Conservation (phyloP, 2,888 invertebrate species). For the Phlogophora meticulosa region DNA sequence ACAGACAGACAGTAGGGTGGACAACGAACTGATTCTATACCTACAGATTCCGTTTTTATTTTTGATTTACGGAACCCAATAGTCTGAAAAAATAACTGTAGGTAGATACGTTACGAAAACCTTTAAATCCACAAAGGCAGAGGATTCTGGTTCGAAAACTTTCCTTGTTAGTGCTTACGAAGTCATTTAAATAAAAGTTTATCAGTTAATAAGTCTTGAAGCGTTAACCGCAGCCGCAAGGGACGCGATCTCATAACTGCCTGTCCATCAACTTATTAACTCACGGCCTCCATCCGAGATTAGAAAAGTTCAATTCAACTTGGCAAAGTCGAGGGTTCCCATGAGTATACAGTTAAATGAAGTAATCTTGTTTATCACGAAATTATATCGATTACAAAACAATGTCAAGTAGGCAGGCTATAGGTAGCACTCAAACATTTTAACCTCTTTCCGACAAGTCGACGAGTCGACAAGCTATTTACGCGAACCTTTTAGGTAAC, state of each 20-base stretch:
- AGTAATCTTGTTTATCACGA: conserved; percentile 28
- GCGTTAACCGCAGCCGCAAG: conserved; percentile 36
- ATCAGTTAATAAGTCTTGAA: conserved; percentile 20
- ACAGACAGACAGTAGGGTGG: too few species aligned
- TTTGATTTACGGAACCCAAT: too few species aligned
- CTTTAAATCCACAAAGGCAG: neutral
- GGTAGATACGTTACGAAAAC: neutral
- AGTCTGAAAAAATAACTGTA: neutral
- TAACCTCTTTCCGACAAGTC: conserved; percentile 48
- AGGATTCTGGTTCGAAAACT: conserved; percentile 19
- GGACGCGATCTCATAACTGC: conserved; percentile 42
- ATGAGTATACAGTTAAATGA: conserved; percentile 32
- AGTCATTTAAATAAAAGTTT: conserved; percentile 42
- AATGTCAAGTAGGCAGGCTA: conserved; percentile 31
- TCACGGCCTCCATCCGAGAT: conserved; percentile 45
- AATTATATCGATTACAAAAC: conserved; percentile 34
- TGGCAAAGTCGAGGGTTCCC: conserved; percentile 43
- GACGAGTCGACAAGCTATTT: conserved; percentile 31
- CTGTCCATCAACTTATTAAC: conserved; percentile 58
- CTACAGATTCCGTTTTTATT: too few species aligned
- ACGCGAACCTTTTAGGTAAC: conserved; percentile 64
- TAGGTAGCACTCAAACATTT: conserved; percentile 24
- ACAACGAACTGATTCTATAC: too few species aligned
- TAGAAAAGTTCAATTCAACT: conserved; percentile 57
- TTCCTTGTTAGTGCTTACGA: conserved; percentile 36